Base-by-base conservation (phyloP, 2,888 invertebrate species). In the Drosophila suboccidentalis region DNA sequence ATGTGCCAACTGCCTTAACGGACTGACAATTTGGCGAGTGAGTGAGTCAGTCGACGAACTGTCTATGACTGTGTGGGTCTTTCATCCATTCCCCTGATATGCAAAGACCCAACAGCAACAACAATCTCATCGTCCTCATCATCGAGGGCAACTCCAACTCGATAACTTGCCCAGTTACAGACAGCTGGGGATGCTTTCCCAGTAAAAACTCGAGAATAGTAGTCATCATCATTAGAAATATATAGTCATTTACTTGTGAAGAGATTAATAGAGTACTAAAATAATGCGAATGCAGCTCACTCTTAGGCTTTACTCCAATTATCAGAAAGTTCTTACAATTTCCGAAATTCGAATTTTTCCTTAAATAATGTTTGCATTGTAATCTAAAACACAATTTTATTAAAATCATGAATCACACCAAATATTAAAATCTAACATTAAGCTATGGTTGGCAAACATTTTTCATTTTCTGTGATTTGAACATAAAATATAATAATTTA, bases 1-100 rank as follows among this genome's bases (percentile, higher is more conserved):
- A 71, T 80, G 67, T 75, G 69, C 73, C 87, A 80, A 75, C 87
- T 83, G 81, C 63, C 71, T 77, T 77, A 77, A 79, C 86, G 68
- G 80, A 72, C 88, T 83, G 83, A 78, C 89, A 83, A 82, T 80
- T 68, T 71, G 69, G 58, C 69, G 66, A 50, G 49, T 47, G 47
- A 69, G 72, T 63, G 66, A 70, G 65, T 50, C 43, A 32, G 58
- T 38, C 32, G 8, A 34, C 26, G 19, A 29, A 41, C 41, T 50
- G 55, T 49, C 36, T 26, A 41, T 32, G 34, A 43, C 17, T 65
- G 17, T 43, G 32, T 55, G 26, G 50, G 15, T 54, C 29, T 41
- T 3, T 13, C 43, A 17, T 39, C 22, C 26, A 26, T 41, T 19
- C 38, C 11, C 19, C 50, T 29, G 4, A 11, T 43, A n/a, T 57